phyloP scores from a whole-genome alignment of 1,140 invertebrate species.

The Neodiprion virginianus region DNA sequence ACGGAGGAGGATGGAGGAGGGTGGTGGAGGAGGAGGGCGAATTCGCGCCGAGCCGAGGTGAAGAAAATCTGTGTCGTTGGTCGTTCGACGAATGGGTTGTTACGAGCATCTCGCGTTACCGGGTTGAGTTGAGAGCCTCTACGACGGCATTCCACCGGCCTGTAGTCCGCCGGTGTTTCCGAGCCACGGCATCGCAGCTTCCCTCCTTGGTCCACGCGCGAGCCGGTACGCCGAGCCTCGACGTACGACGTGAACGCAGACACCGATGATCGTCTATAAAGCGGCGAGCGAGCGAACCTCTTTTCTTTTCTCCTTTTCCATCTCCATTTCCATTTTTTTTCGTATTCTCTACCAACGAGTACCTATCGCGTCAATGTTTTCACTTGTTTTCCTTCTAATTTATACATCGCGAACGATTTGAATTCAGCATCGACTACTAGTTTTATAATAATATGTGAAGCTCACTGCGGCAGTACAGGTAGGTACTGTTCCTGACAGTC shows the following conservation, averaged over 20 bases:
- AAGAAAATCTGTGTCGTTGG: too few relatives aligned
- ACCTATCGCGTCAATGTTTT: background rate
- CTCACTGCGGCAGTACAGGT: too few relatives aligned
- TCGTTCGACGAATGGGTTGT: too few relatives aligned
- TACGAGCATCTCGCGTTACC: background rate
- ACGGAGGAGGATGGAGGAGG: too few relatives aligned
- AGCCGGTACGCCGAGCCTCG: constrained; percentile 35
- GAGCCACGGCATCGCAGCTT: constrained; percentile 30
- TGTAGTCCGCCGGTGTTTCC: constrained; percentile 51
- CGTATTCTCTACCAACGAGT: background rate
- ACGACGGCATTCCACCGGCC: constrained; percentile 59
- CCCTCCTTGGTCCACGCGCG: constrained; percentile 28
- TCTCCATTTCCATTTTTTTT: constrained; percentile 12
- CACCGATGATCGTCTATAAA: constrained; percentile 6
- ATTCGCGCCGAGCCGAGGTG: too few relatives aligned
- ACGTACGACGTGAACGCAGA: constrained; percentile 9
- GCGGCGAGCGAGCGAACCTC: constrained; percentile 2
- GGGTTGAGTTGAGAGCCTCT: constrained; percentile 60
- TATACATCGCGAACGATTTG: too few relatives aligned
- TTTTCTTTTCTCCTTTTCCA: constrained; percentile 14
- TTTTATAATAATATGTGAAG: too few relatives aligned
- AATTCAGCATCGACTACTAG: too few relatives aligned
- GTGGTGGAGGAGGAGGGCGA: too few relatives aligned
- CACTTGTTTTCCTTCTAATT: background rate
- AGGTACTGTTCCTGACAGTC: too few relatives aligned